These are phyloP conservation scores for Sesamia inferens DNA, from an alignment of 2,888 invertebrate genomes.

Conservation along the genomic window DNA sequence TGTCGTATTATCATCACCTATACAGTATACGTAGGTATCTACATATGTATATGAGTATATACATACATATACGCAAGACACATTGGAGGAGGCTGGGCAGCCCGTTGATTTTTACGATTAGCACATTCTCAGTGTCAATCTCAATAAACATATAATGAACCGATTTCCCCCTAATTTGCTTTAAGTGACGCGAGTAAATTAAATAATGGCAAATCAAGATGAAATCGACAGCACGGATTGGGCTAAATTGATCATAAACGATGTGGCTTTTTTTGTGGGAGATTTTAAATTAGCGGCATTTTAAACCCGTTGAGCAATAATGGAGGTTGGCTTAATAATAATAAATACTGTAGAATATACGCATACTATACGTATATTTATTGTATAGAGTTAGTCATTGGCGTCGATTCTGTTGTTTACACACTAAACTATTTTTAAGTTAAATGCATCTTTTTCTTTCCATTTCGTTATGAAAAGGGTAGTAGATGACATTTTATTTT, in stretches of 20 bases:
- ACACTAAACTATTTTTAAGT: too few species aligned
- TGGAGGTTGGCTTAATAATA: slow-evolving; percentile 1
- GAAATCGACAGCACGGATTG: slow-evolving; percentile 53
- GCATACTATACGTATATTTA: too few species aligned
- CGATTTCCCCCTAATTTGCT: slow-evolving; percentile 39
- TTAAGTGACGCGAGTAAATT: slow-evolving; percentile 34
- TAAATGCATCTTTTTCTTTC: too few species aligned
- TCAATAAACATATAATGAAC: slow-evolving; percentile 39
- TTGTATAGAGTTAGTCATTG: too few species aligned
- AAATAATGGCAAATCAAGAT: slow-evolving; percentile 55
- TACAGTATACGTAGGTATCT: too few species aligned
- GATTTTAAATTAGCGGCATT: slow-evolving; percentile 34
- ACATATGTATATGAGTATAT: too few species aligned
- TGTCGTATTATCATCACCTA: too few species aligned
- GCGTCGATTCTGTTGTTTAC: too few species aligned
- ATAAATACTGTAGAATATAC: neutral
- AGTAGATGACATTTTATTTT: too few species aligned
- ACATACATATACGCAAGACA: neutral
- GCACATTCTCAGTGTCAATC: slow-evolving; percentile 36
- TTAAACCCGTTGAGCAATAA: neutral
- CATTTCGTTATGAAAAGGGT: too few species aligned
- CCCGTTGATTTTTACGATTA: slow-evolving; percentile 2
- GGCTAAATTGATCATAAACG: slow-evolving; percentile 42
- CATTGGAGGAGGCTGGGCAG: slow-evolving; percentile 5
- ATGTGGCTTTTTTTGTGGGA: slow-evolving; percentile 18